phyloP scores from a whole-genome alignment of 2,797 vertebrate species.

The Darevskia mixta region DNA sequence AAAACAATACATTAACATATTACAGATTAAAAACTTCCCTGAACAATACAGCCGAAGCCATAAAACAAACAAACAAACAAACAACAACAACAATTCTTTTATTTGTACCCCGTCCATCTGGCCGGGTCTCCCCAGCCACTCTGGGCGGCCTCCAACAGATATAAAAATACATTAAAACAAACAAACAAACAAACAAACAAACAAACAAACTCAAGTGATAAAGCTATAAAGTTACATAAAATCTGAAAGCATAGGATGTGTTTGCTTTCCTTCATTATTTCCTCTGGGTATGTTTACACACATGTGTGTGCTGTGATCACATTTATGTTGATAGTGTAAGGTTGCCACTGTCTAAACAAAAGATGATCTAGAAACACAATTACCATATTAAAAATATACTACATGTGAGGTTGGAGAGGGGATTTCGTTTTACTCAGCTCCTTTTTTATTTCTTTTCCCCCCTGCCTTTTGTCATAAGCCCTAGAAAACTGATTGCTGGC shows the following conservation, averaged over 20 bases:
- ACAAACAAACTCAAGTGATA: conserved; percentile 38
- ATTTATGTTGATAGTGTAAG: conserved; percentile 56
- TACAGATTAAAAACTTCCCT: too few relatives aligned
- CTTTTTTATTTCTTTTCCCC: neutral
- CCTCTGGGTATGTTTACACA: conserved; percentile 56
- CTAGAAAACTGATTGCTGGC: conserved; percentile 51
- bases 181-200: neutral
- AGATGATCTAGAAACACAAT: conserved; percentile 37
- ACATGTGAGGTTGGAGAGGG: conserved; percentile 32
- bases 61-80: conserved; percentile 11
- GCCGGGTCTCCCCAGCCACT: too few relatives aligned
- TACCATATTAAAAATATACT: conserved; percentile 39
- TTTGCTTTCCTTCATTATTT: conserved; percentile 52
- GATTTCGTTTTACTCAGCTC: conserved; percentile 51
- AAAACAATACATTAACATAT: too few relatives aligned
- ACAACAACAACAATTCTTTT: too few relatives aligned
- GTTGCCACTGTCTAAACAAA: conserved; percentile 44
- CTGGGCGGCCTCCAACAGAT: too few relatives aligned
- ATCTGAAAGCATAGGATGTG: conserved; percentile 47
- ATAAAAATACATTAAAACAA: too few relatives aligned
- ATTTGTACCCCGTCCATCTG: too few relatives aligned
- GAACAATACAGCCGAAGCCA: conserved; percentile 56
- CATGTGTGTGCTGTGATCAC: conserved; percentile 53
- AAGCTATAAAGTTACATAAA: conserved; percentile 47
- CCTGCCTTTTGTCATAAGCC: conserved; percentile 35